A percentile compares a stretch with the other conserved stretches of the same genome.
Evolutionary conservation across 2,888 invertebrate genomes (phyloP).

Genomic region (Plebejus argus): DNA sequence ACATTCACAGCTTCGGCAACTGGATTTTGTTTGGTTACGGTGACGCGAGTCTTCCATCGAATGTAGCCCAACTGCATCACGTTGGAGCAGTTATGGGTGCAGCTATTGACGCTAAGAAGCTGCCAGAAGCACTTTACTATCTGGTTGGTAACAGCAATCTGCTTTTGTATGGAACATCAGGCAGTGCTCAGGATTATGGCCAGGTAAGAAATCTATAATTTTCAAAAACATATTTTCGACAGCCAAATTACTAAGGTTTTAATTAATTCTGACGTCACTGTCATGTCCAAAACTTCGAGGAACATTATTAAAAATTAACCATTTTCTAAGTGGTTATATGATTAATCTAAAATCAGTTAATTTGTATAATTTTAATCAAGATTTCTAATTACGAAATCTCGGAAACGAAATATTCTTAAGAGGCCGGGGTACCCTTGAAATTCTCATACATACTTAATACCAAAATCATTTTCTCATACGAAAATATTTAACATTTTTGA

Average conservation of each 20-base stretch:
- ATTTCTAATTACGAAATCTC: background rate
- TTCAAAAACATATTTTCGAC: too few relatives aligned
- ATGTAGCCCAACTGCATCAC: slow-evolving; percentile 49
- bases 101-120: slow-evolving; percentile 52
- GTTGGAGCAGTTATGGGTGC: slow-evolving; percentile 57
- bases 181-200: slow-evolving; percentile 59
- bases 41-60: slow-evolving; percentile 50
- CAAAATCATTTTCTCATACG: too few relatives aligned
- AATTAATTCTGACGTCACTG: background rate
- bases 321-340: too few relatives aligned
- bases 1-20: slow-evolving; percentile 85
- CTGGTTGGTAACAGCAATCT: slow-evolving; percentile 56
- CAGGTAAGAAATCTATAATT: slow-evolving; percentile 46
- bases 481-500: too few relatives aligned
- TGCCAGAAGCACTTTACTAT: slow-evolving; percentile 51
- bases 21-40: slow-evolving; percentile 84
- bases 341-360: too few relatives aligned
- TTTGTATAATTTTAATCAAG: background rate
- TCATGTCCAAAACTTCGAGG: background rate
- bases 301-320: background rate
- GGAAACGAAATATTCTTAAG: background rate
- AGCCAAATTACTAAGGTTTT: background rate
- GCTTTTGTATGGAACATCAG: slow-evolving; percentile 54
- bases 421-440: too few relatives aligned
- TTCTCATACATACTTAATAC: too few relatives aligned